Conservation (phyloP, 1,140 invertebrate species). For the Brachystomella parvula region DNA sequence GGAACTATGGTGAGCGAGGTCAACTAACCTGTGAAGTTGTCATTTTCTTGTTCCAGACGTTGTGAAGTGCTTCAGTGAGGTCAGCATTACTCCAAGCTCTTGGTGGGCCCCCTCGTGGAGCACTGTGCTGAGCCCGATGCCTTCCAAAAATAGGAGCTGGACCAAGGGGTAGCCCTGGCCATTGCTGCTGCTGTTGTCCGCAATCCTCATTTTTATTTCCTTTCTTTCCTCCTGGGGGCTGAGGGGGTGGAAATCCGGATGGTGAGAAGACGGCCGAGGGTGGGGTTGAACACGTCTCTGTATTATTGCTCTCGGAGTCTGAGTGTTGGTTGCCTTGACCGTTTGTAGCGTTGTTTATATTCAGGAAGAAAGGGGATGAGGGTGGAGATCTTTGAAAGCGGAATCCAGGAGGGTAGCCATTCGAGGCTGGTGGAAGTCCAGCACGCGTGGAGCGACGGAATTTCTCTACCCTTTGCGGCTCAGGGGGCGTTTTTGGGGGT, state of each 20-base stretch:
- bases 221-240: not conserved
- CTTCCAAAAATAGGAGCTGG: slow-evolving; percentile 35
- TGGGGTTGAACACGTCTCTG: slow-evolving; percentile 16
- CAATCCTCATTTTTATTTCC: slow-evolving; percentile 9
- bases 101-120: slow-evolving; percentile 75
- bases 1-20: not conserved
- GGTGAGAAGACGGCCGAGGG: slow-evolving; percentile 23
- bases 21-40: slow-evolving; percentile 65
- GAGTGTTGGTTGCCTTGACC: slow-evolving; percentile 10
- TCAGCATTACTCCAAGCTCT: slow-evolving; percentile 84
- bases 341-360: slow-evolving; percentile 8
- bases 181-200: slow-evolving; percentile 13
- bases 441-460: not conserved
- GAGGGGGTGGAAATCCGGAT: slow-evolving; percentile 8
- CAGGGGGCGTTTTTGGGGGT: not conserved
- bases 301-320: slow-evolving; percentile 23
- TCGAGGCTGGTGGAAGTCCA: not conserved
- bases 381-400: slow-evolving; percentile 19
- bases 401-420: not conserved
- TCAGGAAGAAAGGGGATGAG: slow-evolving; percentile 15
- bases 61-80: slow-evolving; percentile 74
- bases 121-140: slow-evolving; percentile 66
- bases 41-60: slow-evolving; percentile 90
- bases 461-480: not conserved
- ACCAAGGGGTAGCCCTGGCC: slow-evolving; percentile 33